phyloP scores from a whole-genome alignment of 1,140 invertebrate species.

The Sesamia nonagrioides region DNA sequence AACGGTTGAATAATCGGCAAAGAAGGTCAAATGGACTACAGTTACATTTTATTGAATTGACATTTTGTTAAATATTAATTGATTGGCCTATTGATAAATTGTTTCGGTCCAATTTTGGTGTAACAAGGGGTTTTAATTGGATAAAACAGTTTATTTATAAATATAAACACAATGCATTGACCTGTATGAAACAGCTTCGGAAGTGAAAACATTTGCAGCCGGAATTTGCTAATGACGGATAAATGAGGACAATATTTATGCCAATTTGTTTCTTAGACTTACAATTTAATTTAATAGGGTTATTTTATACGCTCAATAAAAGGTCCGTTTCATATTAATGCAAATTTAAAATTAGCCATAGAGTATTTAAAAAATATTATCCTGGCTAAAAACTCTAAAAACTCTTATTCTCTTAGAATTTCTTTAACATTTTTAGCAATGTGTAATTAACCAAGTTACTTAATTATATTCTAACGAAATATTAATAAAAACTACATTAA shows the following conservation, averaged over 20 bases:
- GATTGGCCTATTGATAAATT: conserved; percentile 44
- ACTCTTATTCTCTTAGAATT: too few species aligned
- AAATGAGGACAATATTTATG: conserved; percentile 49
- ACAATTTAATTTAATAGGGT: conserved; percentile 10
- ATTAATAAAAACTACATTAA: too few species aligned
- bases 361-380: too few species aligned
- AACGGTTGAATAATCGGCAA: conserved; percentile 22
- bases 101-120: conserved; percentile 33
- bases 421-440: too few species aligned
- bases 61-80: conserved; percentile 24
- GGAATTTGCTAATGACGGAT: conserved; percentile 65
- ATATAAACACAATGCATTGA: conserved; percentile 71
- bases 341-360: not conserved
- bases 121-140: conserved; percentile 30
- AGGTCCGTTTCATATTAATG: not conserved
- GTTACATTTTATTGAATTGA: conserved; percentile 32
- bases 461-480: too few species aligned
- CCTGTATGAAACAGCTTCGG: conserved; percentile 61
- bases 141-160: conserved; percentile 53
- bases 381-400: too few species aligned
- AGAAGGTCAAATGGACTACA: conserved; percentile 37
- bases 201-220: conserved; percentile 73
- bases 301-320: not conserved
- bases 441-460: too few species aligned
- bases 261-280: conserved; percentile 43